Evolutionary conservation across 1,140 invertebrate genomes (phyloP).

Genomic region (Thaumatotibia leucotreta): DNA sequence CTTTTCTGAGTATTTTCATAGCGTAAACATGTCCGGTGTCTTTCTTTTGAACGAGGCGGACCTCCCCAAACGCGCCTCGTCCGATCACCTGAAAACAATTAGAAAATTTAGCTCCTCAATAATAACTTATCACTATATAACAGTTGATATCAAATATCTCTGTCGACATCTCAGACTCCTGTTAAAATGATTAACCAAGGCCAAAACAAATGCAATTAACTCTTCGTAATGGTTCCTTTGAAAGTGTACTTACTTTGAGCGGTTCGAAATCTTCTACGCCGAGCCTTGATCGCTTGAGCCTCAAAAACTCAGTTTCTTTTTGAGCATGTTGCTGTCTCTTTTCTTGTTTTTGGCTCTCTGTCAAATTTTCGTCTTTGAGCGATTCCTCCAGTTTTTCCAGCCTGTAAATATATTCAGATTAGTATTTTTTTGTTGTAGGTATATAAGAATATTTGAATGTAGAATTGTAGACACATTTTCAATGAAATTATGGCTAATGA

Average conservation of each 20-base stretch:
- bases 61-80: conserved; percentile 98
- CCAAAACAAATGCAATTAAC: too few relatives aligned
- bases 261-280: conserved; percentile 99
- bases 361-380: conserved; percentile 93
- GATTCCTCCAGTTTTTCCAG: conserved; percentile 95
- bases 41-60: conserved; percentile 99
- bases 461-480: not conserved
- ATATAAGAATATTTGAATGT: not conserved
- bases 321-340: conserved; percentile 96
- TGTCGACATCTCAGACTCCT: too few relatives aligned
- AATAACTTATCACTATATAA: too few relatives aligned
- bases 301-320: conserved; percentile 98
- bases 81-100: conserved; percentile 84
- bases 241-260: conserved; percentile 83
- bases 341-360: conserved; percentile 90
- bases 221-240: not conserved
- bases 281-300: conserved; percentile 95
- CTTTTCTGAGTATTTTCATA: conserved; percentile 99
- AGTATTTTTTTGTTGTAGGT: too few relatives aligned
- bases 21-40: conserved; percentile 99
- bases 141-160: too few relatives aligned
- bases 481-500: too few relatives aligned
- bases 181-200: not conserved
- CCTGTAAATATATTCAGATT: conserved; percentile 50
- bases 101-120: not conserved